Conservation (phyloP, 2,888 invertebrate species). For the Mythimna albipuncta region DNA sequence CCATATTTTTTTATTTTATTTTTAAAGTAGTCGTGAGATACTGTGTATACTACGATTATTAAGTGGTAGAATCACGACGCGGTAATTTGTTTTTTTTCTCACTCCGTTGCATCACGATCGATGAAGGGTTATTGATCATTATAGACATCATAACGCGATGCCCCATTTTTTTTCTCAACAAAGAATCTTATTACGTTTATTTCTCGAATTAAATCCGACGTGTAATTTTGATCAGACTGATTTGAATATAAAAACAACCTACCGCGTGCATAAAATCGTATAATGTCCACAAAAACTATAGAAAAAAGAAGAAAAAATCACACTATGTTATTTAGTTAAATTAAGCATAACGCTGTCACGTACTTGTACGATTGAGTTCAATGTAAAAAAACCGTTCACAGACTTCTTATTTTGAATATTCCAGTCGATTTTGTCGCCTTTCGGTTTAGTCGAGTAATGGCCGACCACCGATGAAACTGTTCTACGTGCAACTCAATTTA, state of each 20-base stretch:
- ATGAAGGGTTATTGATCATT: conserved; percentile 87
- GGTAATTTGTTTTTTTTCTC: conserved; percentile 80
- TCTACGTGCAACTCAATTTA: conserved; percentile 70
- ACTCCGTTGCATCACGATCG: conserved; percentile 79
- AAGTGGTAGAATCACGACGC: conserved; percentile 88
- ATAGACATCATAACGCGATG: conserved; percentile 82
- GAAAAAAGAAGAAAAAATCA: conserved; percentile 70
- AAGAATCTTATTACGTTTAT: conserved; percentile 78
- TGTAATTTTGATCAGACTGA: conserved; percentile 70
- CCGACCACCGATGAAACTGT: conserved; percentile 74
- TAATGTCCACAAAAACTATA: conserved; percentile 73
- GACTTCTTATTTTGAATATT: conserved; percentile 65
- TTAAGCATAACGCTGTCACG: conserved; percentile 84
- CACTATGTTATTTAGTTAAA: conserved; percentile 79
- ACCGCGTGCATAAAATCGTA: conserved; percentile 82
- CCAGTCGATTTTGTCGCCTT: conserved; percentile 64
- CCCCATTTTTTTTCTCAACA: conserved; percentile 75
- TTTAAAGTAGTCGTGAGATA: conserved; percentile 90
- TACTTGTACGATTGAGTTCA: conserved; percentile 73
- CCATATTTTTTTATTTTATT: conserved; percentile 77
- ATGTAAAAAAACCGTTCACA: conserved; percentile 69
- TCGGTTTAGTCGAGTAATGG: conserved; percentile 64
- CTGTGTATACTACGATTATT: conserved; percentile 86
- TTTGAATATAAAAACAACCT: conserved; percentile 74
- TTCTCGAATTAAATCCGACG: conserved; percentile 72